These are phyloP conservation scores for Furcifer pardalis DNA, from an alignment of 2,797 vertebrate genomes.

Conservation along the genomic window DNA sequence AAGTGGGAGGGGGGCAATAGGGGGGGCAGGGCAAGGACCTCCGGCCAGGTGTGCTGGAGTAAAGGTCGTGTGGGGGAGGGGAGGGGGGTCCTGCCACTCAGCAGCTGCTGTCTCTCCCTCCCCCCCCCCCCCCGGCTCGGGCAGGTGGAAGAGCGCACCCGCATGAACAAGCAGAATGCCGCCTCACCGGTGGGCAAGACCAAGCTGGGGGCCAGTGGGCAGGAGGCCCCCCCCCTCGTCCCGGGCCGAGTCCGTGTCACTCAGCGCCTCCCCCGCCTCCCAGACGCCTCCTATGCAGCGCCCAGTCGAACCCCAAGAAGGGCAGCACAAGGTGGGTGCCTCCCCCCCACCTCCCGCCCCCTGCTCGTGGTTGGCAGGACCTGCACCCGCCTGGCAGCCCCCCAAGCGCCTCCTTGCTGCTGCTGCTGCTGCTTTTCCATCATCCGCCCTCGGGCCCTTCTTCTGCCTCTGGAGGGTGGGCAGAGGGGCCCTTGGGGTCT, in stretches of 20 bases:
- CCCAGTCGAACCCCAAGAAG: slow-evolving; percentile 91
- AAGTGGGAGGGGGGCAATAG: no score
- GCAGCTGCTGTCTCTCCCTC: background rate
- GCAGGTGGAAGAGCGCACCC: slow-evolving; percentile 90
- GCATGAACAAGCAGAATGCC: slow-evolving; percentile 90
- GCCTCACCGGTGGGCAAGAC: slow-evolving; percentile 72
- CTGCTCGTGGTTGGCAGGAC: background rate
- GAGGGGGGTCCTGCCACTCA: rapidly evolving
- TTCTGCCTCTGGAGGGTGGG: background rate
- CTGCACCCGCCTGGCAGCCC: no score
- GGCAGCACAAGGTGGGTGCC: slow-evolving; percentile 86
- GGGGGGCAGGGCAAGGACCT: no score
- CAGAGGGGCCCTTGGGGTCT: rapidly evolving
- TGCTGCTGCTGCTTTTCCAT: slow-evolving; percentile 6
- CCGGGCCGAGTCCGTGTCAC: slow-evolving; percentile 82
- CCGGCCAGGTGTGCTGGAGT: no score
- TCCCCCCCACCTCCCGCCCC: rapidly evolving
- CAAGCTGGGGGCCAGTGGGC: slow-evolving; percentile 87
- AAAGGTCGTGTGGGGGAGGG: background rate
- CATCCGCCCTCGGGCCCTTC: background rate
- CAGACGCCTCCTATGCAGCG: slow-evolving; percentile 94
- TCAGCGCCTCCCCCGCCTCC: slow-evolving; percentile 78
- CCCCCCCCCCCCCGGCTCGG: rapidly evolving
- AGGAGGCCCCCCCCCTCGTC: slow-evolving; percentile 85
- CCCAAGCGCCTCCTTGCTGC: background rate